Conservation (phyloP, 1,140 invertebrate genomes). For the Bursaphelenchus mucronatus region DNA sequence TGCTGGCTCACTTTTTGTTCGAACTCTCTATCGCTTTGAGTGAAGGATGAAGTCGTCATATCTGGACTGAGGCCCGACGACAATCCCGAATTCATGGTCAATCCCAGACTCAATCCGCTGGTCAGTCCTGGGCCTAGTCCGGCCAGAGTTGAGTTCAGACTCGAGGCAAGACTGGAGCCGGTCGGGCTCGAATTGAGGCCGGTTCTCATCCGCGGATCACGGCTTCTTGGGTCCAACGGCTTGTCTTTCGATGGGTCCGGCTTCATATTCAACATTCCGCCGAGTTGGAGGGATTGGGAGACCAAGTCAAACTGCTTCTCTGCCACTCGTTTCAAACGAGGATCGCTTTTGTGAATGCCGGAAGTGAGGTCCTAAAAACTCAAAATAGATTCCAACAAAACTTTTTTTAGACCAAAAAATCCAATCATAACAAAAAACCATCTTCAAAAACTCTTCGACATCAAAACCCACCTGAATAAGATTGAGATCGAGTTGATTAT, state of each 20-base stretch:
- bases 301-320: constrained; percentile 48
- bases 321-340: constrained; percentile 40
- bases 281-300: constrained; percentile 32
- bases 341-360: constrained; percentile 36
- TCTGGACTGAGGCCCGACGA: no score
- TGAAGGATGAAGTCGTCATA: no score
- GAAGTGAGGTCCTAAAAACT: constrained; percentile 34
- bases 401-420: no score
- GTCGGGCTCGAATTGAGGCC: neutral
- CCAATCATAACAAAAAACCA: no score
- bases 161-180: neutral
- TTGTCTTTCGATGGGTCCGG: no score
- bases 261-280: neutral
- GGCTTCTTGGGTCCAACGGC: constrained; percentile 1
- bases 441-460: neutral
- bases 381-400: constrained; percentile 7
- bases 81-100: no score
- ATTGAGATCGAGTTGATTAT: constrained; percentile 37
- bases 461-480: constrained; percentile 33
- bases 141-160: constrained; percentile 6
- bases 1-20: no score
- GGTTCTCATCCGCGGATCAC: neutral
- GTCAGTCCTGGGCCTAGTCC: neutral
- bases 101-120: no score
- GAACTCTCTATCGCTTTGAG: no score